Evolutionary conservation across 2,888 invertebrate genomes (phyloP), one percentile per base, ranked within the genome.

Genomic region (Drosophila mulleri): DNA sequence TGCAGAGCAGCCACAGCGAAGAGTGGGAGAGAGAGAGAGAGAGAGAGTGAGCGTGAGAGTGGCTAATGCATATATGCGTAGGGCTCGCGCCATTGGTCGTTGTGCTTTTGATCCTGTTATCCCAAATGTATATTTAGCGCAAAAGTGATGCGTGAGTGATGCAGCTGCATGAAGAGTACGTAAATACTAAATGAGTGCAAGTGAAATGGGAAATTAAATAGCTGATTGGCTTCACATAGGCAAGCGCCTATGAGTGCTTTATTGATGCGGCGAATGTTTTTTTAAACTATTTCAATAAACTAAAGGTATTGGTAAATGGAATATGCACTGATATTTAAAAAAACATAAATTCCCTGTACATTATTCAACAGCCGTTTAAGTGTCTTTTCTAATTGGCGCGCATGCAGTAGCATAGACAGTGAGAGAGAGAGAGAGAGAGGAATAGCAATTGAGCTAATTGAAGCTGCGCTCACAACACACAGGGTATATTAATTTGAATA

Each of bases 401-500:
- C 7, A 14, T 45, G 23, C 16, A 45, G 16, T 45, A 8, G 8
- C 1, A 7, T 3, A 8, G 16, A 2, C 5, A 26, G n/a, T 26
- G 26, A 11, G 47, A 16, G n/a, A 48, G 29, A 29, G 26, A 2
- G 29, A 29, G 26, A 1, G 47, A 26, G 26, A 47, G 16, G 8
- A 7, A 45, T 14, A 26, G 2, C 9, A 16, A 16, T 26, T 47
- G 16, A 47, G 9, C 16, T 26, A 8, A 23, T 47, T 26, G 23
- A 26, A 16, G 47, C 9, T 47, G 14, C 3, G 12, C 14, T 23
- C 20, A 23, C 20, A 1, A 1, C 26, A 18, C 12, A 3, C 20
- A 35, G 35, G 14, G 16, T 35, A 66, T 66, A 42, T 29, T 35
- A 52, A n/a, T 12, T 35, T 8, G 11, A 3, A 50, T 32, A 50